A percentile compares a stretch with the other conserved stretches of the same genome.
phyloP scores from a whole-genome alignment of 2,888 invertebrate genomes.

The Lepetodrilus schrolli region DNA sequence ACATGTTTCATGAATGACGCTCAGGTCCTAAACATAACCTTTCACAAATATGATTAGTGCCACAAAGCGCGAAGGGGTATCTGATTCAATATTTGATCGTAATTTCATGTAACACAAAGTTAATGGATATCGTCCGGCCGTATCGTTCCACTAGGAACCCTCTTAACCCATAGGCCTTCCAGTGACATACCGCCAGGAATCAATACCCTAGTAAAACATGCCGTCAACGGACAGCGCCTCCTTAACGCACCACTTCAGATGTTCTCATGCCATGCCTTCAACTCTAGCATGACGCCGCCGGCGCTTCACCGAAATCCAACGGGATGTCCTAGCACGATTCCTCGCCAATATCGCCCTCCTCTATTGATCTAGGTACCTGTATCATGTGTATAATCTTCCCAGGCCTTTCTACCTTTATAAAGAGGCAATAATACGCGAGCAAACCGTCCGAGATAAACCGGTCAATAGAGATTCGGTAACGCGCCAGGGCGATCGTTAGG shows the following conservation, averaged over 20 bases:
- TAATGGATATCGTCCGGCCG: constrained; percentile 2
- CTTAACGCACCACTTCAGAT: background rate
- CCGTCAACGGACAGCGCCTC: background rate
- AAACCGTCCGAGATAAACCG: too few species aligned
- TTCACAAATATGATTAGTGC: constrained; percentile 11
- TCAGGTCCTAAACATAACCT: constrained; percentile 9
- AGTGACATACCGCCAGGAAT: background rate
- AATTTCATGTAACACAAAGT: constrained; percentile 1
- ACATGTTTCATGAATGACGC: background rate
- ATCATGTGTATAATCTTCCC: too few species aligned
- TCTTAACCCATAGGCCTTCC: background rate
- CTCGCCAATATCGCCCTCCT: too few species aligned
- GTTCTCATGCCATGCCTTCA: background rate
- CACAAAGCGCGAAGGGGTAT: constrained; percentile 22
- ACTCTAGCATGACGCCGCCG: too few species aligned
- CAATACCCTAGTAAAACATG: background rate
- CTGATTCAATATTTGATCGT: constrained; percentile 18
- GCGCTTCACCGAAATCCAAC: too few species aligned
- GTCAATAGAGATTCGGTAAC: too few species aligned
- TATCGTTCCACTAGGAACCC: background rate
- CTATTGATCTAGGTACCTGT: too few species aligned
- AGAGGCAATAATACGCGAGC: too few species aligned
- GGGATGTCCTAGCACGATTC: too few species aligned
- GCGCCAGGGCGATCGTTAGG: too few species aligned
- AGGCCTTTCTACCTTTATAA: too few species aligned